Evolutionary conservation across 2,797 vertebrate species (phyloP), one percentile per base, ranked within the genome.

Genomic region (Anisognathus igniventris): DNA sequence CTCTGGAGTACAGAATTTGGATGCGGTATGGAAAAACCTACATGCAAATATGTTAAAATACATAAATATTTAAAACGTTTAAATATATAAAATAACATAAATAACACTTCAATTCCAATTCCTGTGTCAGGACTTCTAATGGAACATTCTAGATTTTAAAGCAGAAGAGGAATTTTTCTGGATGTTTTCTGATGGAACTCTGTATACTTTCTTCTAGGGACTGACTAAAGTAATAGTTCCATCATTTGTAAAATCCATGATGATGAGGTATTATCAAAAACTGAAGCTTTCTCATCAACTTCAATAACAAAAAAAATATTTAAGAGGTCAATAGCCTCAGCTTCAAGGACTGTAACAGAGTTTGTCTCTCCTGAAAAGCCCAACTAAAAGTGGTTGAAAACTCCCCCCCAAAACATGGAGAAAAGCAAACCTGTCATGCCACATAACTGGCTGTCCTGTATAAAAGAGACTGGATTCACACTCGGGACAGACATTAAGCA

Each of bases 381-480:
- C 48, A 64, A 24, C 20, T 15, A 39, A 8, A 71, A 74, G 24
- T 35, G 27, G 64, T 48, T 56, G 6, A 53, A 61, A 54, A 58
- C 17, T 24, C 0, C 2, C 14, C 19, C 2, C 3, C 7, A 28
- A 54, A 56, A 42, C 0, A 10, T 3, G 18, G 7, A 24, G 24
- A 40, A 73, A 66, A 5, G 0, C 1, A 17, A 73, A 30, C 14
- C 13, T 35, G 20, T 13, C 4, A 5, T 1, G 0, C 14, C 33
- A 66, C 13, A 3, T 17, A 73, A 85, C 27, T n/a, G n/a, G 8
- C 42, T 70, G 28, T 37, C 44, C 35, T 51, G 6, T 56, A 24
- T 6, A 40, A 35, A 54, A 77, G 18, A 87, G 42, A 54, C 11
- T 0, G 0, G 40, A 74, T 67, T 70, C 40, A 40, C n/a, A 53